Evolutionary conservation across 2,797 vertebrate species (phyloP), one percentile per base, ranked within the genome.

Genomic region (Carapus acus): DNA sequence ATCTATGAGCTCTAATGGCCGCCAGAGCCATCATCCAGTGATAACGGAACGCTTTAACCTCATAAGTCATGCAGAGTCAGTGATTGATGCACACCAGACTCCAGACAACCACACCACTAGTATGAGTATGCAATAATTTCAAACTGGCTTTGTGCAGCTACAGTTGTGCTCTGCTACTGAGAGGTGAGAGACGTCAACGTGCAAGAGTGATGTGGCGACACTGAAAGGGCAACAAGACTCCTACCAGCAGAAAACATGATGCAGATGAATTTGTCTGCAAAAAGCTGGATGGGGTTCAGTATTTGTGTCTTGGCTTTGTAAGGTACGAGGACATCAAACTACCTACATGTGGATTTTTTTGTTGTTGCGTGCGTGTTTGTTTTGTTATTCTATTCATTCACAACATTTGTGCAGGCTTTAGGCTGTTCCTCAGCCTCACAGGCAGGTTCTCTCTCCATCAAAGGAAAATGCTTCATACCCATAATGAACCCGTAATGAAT

Each of bases 1-100:
- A 77, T 76, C 55, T 65, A 14, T 33, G 69, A 50, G 40, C 43
- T 76, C 59, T 79, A 76, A 79, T 69, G 49, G 58, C 42, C 40
- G 54, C 55, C 53, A 47, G 49, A 49, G 53, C 56, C 24, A 65
- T 65, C 36, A 62, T 66, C 59, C 37, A 46, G 45, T 57, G 69
- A 65, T 71, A 73, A 58, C 37, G 60, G 67, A 45, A 49, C 21
- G 42, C 48, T 59, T 58, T 47, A 67, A 63, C 55, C 72, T 61
- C 44, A 58, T 66, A 61, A 50, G 31, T 63, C 63, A 63, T 66
- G 51, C 23, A 43, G 4, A 42, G 8, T 24, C 8, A 38, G 24
- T 49, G 33, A 49, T 53, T 39, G 43, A 65, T 43, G 23, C 19
- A 33, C 52, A 65, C 47, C 62, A 56, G 62, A 68, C 33, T n/a